Evolutionary conservation across 2,113 vertebrate species (phyloP).

Genomic region (Amphiprion ocellaris): DNA sequence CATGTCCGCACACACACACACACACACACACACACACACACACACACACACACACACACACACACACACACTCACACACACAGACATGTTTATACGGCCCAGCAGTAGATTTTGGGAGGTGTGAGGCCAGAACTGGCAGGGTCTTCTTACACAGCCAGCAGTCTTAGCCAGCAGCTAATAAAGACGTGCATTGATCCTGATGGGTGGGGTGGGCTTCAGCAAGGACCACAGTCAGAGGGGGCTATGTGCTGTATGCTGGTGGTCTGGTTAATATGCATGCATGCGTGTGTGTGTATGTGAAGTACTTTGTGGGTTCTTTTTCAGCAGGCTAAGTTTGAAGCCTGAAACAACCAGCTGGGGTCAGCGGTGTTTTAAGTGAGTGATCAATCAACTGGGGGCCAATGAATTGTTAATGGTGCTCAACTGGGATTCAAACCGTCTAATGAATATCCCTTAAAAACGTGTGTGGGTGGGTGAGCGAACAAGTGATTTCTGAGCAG

Average conservation of each 20-base stretch:
- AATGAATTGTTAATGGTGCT: slow-evolving; percentile 55
- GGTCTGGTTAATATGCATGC: slow-evolving; percentile 61
- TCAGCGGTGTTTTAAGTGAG: slow-evolving; percentile 59
- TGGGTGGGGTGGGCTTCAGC: slow-evolving; percentile 71
- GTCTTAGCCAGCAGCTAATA: slow-evolving; percentile 73
- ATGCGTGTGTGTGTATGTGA: slow-evolving; percentile 19
- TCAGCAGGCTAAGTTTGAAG: slow-evolving; percentile 32
- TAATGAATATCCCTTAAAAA: slow-evolving; percentile 50
- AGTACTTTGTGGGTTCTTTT: slow-evolving; percentile 58
- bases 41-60: slow-evolving; percentile 31
- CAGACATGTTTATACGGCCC: slow-evolving; percentile 66
- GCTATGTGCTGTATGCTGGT: slow-evolving; percentile 61
- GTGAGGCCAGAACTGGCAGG: slow-evolving; percentile 74
- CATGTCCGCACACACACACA: slow-evolving; percentile 22
- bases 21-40: slow-evolving; percentile 31
- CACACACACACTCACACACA: slow-evolving; percentile 33
- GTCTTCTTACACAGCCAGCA: slow-evolving; percentile 74
- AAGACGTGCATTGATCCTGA: slow-evolving; percentile 80
- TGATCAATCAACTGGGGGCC: slow-evolving; percentile 66
- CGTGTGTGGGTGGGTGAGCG: background rate
- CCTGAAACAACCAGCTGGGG: slow-evolving; percentile 50
- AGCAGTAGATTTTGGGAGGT: slow-evolving; percentile 66
- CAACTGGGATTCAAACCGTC: slow-evolving; percentile 52
- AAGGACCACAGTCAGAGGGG: slow-evolving; percentile 71
- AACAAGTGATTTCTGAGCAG: slow-evolving; percentile 39